Percentiles rank a stretch among this genome's conserved stretches.
phyloP scores from a whole-genome alignment of 1,140 invertebrate genomes.

The Drosophila melanica region DNA sequence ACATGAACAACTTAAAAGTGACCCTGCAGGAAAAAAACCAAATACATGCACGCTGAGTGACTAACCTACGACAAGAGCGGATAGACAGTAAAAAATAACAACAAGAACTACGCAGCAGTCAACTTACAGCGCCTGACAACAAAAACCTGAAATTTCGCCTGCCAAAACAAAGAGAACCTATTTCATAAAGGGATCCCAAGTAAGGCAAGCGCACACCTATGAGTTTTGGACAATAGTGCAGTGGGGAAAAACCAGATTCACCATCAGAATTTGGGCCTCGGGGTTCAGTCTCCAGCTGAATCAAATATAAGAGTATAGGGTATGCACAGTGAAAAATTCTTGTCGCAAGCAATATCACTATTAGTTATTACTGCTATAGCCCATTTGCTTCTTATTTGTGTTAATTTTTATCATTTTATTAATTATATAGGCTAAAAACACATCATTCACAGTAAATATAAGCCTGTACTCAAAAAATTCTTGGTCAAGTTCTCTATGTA shows the following conservation, averaged over 20 bases:
- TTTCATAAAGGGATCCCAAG: slow-evolving; percentile 48
- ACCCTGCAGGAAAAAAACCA: slow-evolving; percentile 28
- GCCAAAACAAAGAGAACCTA: slow-evolving; percentile 67
- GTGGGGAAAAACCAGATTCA: slow-evolving; percentile 38
- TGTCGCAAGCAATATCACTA: neutral
- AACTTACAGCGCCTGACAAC: slow-evolving; percentile 60
- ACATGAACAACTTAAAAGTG: slow-evolving; percentile 26
- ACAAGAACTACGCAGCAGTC: slow-evolving; percentile 23
- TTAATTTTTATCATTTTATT: too few relatives aligned
- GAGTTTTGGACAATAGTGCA: slow-evolving; percentile 24
- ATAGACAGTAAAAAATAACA: slow-evolving; percentile 55
- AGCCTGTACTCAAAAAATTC: too few relatives aligned
- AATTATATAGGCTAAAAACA: too few relatives aligned
- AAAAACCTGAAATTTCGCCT: slow-evolving; percentile 75
- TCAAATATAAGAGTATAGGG: slow-evolving; percentile 21
- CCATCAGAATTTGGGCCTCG: slow-evolving; percentile 25
- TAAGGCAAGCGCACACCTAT: slow-evolving; percentile 54
- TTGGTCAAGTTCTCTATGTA: too few relatives aligned
- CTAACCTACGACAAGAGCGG: slow-evolving; percentile 74
- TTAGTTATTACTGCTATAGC: too few relatives aligned
- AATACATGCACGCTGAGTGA: slow-evolving; percentile 54
- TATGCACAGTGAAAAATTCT: slow-evolving; percentile 10
- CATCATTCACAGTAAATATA: too few relatives aligned
- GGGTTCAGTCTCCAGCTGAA: slow-evolving; percentile 28
- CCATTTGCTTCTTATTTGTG: too few relatives aligned